Evolutionary conservation across 2,113 vertebrate genomes (phyloP).

Genomic region (Varanus komodoensis): DNA sequence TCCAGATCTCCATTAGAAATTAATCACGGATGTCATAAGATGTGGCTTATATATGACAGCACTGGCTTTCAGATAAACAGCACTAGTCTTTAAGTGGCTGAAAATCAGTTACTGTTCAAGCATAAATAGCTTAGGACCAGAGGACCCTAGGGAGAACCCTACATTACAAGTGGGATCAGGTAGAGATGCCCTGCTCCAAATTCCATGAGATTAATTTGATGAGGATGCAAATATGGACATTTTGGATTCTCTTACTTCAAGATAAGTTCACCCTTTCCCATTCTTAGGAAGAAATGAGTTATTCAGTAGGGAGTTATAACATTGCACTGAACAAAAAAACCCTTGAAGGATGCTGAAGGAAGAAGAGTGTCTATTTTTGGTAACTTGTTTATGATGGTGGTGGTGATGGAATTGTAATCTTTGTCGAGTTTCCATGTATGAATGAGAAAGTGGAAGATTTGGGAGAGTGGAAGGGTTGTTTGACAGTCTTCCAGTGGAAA

Average conservation of each 20-base stretch:
- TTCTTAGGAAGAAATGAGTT: neutral
- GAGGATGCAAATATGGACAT: neutral
- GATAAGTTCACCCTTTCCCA: neutral
- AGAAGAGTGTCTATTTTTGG: neutral
- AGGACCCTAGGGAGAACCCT: neutral
- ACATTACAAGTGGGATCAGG: neutral
- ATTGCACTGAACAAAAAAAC: neutral
- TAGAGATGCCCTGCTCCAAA: neutral
- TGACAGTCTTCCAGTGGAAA: too few species aligned
- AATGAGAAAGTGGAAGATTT: neutral
- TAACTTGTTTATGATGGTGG: neutral
- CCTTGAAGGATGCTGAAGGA: neutral
- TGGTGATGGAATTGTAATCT: neutral
- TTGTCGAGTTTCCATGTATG: neutral
- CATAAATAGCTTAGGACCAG: neutral
- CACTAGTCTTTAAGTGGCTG: neutral
- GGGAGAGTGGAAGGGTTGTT: neutral
- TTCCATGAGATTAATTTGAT: neutral
- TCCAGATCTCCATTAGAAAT: neutral
- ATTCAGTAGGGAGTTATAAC: neutral
- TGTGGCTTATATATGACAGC: neutral
- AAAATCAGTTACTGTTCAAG: neutral
- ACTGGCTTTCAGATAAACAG: neutral
- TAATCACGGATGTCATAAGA: neutral
- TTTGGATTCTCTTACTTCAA: too few species aligned